A percentile compares a stretch with the other conserved stretches of the same genome.
These are phyloP conservation scores for Ceratina japonica DNA, from an alignment of 1,140 invertebrate genomes.

Conservation along the genomic window DNA sequence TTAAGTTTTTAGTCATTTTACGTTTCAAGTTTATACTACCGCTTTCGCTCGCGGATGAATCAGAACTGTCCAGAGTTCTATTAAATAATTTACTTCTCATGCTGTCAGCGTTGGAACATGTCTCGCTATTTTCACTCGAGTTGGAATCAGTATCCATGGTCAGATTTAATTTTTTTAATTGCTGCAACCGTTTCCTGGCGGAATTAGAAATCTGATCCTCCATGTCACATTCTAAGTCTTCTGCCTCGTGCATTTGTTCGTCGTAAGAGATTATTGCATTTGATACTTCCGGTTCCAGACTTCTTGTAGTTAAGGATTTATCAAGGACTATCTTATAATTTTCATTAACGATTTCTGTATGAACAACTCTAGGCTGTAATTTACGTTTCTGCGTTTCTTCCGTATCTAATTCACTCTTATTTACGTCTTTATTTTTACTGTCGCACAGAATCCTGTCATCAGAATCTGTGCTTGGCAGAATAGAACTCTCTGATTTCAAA, in stretches of 20 bases:
- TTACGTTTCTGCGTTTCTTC: background rate
- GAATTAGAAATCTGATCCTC: slow-evolving; percentile 3
- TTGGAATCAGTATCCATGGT: slow-evolving; percentile 22
- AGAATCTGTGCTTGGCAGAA: background rate
- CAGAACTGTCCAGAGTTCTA: background rate
- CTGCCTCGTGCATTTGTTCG: background rate
- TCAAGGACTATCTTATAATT: slow-evolving; percentile 20
- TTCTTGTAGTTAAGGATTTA: too few relatives aligned
- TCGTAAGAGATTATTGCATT: background rate
- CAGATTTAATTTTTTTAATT: slow-evolving; percentile 36
- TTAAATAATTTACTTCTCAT: slow-evolving; percentile 24
- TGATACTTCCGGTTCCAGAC: background rate
- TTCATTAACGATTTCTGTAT: slow-evolving; percentile 21
- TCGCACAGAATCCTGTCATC: background rate
- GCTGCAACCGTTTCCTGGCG: slow-evolving; percentile 7
- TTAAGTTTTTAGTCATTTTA: background rate
- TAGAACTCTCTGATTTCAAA: background rate
- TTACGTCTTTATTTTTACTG: background rate
- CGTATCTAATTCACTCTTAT: background rate
- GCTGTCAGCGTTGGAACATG: background rate
- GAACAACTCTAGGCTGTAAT: slow-evolving; percentile 21
- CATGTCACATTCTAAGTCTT: background rate
- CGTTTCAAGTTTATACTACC: background rate
- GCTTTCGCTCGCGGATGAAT: background rate
- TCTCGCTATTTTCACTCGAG: slow-evolving; percentile 14